These are phyloP conservation scores for Sinocyclocheilus grahami DNA, from an alignment of 2,113 vertebrate species.

Conservation along the genomic window DNA sequence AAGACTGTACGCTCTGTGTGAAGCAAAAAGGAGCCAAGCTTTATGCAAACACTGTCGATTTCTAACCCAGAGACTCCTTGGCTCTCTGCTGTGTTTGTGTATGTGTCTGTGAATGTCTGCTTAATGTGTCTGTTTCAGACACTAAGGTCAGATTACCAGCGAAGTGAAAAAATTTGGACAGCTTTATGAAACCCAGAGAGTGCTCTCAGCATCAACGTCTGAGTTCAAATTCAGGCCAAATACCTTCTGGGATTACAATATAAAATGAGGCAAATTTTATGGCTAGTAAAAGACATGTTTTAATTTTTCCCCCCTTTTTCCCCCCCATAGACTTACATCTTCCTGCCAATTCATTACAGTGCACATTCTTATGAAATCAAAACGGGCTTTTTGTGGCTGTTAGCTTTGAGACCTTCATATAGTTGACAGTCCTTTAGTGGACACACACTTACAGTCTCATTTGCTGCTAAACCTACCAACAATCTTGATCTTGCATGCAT, in stretches of 20 bases:
- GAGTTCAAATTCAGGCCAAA: not conserved
- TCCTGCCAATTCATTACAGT: not conserved
- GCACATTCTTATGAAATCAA: not conserved
- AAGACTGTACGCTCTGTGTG: not conserved
- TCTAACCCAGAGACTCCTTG: conserved; percentile 47
- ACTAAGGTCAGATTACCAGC: conserved; percentile 11
- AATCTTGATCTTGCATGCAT: not conserved
- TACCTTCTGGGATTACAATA: conserved; percentile 1
- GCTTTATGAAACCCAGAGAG: too few species aligned
- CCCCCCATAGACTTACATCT: not conserved
- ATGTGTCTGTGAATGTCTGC: conserved; percentile 27
- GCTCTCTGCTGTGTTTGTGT: conserved; percentile 6
- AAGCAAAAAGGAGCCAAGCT: conserved; percentile 5
- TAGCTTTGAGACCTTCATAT: not conserved
- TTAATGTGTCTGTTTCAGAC: conserved; percentile 13
- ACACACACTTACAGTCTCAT: not conserved
- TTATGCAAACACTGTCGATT: conserved; percentile 42
- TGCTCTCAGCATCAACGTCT: not conserved
- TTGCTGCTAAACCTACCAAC: not conserved
- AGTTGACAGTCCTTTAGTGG: not conserved
- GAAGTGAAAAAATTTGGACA: too few species aligned
- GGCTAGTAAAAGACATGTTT: not conserved
- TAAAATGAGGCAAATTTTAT: not conserved
- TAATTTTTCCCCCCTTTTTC: not conserved
- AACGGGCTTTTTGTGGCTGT: not conserved